These are phyloP conservation scores for Momotus momota DNA, from an alignment of 2,797 vertebrate species.

Conservation along the genomic window DNA sequence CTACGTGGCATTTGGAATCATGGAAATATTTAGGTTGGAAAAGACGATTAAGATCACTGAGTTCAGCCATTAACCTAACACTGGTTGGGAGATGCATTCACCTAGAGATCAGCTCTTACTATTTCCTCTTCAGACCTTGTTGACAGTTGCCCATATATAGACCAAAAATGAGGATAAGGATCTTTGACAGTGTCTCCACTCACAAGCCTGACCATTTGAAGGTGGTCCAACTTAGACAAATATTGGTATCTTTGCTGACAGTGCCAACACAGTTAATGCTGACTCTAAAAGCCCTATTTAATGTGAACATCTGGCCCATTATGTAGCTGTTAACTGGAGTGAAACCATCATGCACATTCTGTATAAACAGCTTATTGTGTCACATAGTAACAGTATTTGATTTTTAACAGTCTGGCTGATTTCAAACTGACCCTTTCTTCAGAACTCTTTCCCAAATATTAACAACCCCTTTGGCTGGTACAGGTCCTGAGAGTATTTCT, in stretches of 20 bases:
- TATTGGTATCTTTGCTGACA: not conserved
- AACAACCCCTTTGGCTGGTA: not conserved
- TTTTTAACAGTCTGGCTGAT: not conserved
- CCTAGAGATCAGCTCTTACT: not conserved
- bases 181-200: not conserved
- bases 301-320: constrained; percentile 13
- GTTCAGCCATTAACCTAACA: not conserved
- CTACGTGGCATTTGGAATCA: not conserved
- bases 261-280: not conserved
- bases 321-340: constrained; percentile 8
- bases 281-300: not conserved
- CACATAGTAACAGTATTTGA: not conserved
- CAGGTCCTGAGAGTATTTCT: not conserved
- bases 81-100: not conserved
- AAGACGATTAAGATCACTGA: not conserved
- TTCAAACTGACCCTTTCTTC: not conserved
- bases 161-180: not conserved
- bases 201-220: not conserved
- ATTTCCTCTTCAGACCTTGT: not conserved
- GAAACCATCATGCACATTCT: not conserved
- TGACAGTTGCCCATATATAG: not conserved
- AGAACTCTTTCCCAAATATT: not conserved
- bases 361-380: not conserved
- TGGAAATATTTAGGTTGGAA: not conserved
- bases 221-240: not conserved